Conservation (phyloP, 2,797 vertebrate genomes). For the Lithobates sylvaticus region DNA sequence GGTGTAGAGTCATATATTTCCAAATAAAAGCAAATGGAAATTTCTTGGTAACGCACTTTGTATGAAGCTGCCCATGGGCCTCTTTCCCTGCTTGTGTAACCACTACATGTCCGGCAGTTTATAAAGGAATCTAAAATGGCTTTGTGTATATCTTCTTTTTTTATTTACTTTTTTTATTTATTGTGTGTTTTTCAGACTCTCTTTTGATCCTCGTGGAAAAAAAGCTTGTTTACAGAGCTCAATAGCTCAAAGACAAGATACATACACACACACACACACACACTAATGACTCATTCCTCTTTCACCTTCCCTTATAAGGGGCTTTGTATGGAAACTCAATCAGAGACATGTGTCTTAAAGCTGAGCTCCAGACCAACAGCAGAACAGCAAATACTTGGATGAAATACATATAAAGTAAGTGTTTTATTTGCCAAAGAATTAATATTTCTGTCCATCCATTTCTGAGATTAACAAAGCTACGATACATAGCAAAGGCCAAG, state of each 20-base stretch:
- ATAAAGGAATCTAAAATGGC: neutral
- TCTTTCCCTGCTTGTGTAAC: neutral
- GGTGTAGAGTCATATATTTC: slow-evolving; percentile 1
- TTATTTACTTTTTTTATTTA: neutral
- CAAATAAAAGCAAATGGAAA: neutral
- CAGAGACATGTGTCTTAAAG: no score
- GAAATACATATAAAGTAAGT: no score
- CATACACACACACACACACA: no score
- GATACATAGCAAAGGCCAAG: no score
- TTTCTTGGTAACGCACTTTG: neutral
- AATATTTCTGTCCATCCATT: no score
- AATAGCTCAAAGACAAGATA: neutral
- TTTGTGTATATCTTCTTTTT: neutral
- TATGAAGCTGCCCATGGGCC: neutral
- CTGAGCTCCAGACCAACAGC: no score
- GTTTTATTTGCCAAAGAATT: no score
- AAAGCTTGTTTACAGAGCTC: neutral
- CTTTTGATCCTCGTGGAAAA: neutral
- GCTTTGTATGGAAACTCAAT: no score
- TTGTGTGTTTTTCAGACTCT: neutral
- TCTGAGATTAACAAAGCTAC: no score
- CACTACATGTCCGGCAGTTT: neutral
- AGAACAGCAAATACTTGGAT: no score
- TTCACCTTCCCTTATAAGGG: no score
- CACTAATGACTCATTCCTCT: no score